Percentiles rank a stretch among this genome's conserved stretches.
Evolutionary conservation across 2,888 invertebrate genomes (phyloP).

Genomic region (Lysandra coridon): DNA sequence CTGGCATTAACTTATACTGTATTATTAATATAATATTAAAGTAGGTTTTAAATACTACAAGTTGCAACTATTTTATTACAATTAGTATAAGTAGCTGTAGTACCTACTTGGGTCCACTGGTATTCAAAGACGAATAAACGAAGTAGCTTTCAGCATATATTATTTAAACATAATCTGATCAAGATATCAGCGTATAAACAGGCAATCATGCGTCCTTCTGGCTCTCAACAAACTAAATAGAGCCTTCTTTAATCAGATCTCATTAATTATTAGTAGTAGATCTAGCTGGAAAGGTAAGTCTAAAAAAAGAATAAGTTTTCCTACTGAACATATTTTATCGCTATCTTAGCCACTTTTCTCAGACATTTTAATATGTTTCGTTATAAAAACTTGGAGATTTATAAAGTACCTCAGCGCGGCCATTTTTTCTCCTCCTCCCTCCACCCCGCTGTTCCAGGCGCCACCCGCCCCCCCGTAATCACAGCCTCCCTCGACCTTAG

Average conservation of each 20-base stretch:
- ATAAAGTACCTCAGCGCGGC: slow-evolving; percentile 50
- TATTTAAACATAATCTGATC: too few species aligned
- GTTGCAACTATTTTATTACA: too few species aligned
- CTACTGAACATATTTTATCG: not conserved
- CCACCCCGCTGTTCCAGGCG: slow-evolving; percentile 42
- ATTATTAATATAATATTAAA: slow-evolving; percentile 3
- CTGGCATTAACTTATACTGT: slow-evolving; percentile 13
- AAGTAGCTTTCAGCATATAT: too few species aligned
- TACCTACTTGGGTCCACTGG: too few species aligned
- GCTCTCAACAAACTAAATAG: too few species aligned
- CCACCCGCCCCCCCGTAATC: slow-evolving; percentile 45
- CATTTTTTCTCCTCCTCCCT: slow-evolving; percentile 60
- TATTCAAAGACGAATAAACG: too few species aligned
- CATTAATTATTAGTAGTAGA: too few species aligned
- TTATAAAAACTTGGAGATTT: slow-evolving; percentile 42
- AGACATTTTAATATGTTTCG: slow-evolving; percentile 28
- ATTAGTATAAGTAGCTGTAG: too few species aligned
- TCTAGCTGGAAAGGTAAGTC: too few species aligned
- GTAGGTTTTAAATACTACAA: not conserved
- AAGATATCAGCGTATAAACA: too few species aligned
- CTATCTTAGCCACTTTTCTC: not conserved
- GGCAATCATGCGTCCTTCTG: too few species aligned
- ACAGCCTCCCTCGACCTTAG: slow-evolving; percentile 56
- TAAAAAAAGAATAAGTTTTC: not conserved
- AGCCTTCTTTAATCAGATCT: too few species aligned